Evolutionary conservation across 1,140 invertebrate species (phyloP), one percentile per base, ranked within the genome.

Genomic region (Melanaphis sacchari): DNA sequence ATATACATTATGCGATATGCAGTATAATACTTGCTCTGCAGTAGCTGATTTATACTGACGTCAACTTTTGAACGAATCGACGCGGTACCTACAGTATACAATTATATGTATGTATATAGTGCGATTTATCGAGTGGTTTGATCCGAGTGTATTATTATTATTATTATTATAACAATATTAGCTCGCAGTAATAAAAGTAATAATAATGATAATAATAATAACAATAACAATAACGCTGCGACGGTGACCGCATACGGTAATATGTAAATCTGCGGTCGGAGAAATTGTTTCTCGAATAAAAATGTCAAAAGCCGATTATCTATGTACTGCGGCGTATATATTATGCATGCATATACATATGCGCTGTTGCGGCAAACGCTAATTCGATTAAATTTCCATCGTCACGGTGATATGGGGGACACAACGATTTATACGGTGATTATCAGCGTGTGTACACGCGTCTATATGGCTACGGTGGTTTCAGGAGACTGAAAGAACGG

Each of bases 301-400:
- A 36, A 89, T 22, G 46, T 87, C 85, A 36, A 46, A 52, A 52
- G 36, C 87, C 84, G 84, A 40, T 41, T 76, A 76, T 40, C 76
- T 82, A 82, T 38, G 38, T 84, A 84, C 82, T 40, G 24, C 24
- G 21, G 9, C 21, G 38, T 26, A 40, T 84, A 41, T 84, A 31
- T 87, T 87, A 87, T 87, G 85, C n/a, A 26, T 36, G 41, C 31
- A 6, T n/a, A 24, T 89, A 36, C 38, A 85, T 43, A 85, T 43
- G 38, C 41, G 15, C 15, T 43, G 84, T 85, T 31, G 41, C 24
- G n/a, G 41, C 24, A 43, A 85, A 85, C 26, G 84, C 84, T 43
- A 85, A 85, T 85, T 85, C 31, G 84, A 41, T 85, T 43, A 43
- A n/a, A 85, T 43, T 85, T 85, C 84, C 24, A 85, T 26, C 38